These are phyloP conservation scores for Hymenopus coronatus DNA, from an alignment of 2,888 invertebrate species.

Conservation along the genomic window DNA sequence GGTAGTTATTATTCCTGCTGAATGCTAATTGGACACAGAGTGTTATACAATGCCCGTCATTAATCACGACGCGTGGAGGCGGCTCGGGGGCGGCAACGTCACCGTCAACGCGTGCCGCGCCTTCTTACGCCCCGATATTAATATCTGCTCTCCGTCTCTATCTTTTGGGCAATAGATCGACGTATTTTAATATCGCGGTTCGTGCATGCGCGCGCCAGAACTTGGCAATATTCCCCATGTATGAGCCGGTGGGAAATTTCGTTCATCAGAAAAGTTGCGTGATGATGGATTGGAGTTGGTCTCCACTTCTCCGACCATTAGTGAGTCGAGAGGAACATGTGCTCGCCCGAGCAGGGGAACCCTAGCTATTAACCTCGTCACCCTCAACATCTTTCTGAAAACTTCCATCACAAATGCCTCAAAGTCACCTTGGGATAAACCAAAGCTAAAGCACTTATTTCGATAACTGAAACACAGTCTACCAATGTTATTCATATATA, in stretches of 20 bases:
- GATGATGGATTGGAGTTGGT: neutral
- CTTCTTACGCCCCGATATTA: neutral
- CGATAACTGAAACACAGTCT: too few relatives aligned
- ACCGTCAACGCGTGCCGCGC: neutral
- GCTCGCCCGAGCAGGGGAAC: neutral
- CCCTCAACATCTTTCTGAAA: neutral
- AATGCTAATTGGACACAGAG: neutral
- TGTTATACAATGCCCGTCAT: neutral
- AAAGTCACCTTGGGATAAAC: neutral
- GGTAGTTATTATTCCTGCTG: neutral
- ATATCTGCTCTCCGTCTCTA: neutral
- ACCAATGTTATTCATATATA: too few relatives aligned
- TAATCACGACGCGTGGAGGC: neutral
- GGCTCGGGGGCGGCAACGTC: neutral
- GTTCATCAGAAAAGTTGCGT: neutral
- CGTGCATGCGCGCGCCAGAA: neutral
- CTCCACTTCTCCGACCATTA: neutral
- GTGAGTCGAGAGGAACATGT: neutral
- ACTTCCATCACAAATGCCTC: neutral
- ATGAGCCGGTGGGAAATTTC: neutral
- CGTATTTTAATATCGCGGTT: neutral
- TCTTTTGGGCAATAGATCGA: neutral
- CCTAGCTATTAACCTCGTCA: neutral
- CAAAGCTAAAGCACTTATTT: too few relatives aligned
- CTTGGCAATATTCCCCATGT: neutral